phyloP scores from a whole-genome alignment of 2,888 invertebrate genomes.

The Cephus runcator region DNA sequence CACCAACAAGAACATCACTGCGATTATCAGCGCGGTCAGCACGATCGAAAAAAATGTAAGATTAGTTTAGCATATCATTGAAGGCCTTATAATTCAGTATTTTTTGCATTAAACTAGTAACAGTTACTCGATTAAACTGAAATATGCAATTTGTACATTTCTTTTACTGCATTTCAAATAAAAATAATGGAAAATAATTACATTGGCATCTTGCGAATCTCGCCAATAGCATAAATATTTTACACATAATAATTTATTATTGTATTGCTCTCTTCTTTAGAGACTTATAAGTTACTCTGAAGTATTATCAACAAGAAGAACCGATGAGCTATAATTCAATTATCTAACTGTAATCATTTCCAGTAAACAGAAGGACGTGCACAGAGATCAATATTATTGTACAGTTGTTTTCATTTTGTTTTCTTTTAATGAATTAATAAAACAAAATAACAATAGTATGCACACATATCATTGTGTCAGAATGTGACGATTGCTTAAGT shows the following conservation, averaged over 20 bases:
- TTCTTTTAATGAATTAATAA: conserved; percentile 1
- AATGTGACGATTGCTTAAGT: too few species aligned
- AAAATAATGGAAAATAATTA: background rate
- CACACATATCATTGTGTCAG: background rate
- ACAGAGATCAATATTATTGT: too few species aligned
- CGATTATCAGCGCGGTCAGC: conserved; percentile 12
- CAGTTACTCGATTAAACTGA: background rate
- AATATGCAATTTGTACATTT: background rate
- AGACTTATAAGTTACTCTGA: too few species aligned
- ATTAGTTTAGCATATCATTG: background rate
- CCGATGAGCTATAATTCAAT: too few species aligned
- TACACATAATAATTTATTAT: too few species aligned
- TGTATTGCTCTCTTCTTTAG: too few species aligned
- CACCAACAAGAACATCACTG: conserved; percentile 15
- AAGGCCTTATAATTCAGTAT: background rate
- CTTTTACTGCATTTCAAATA: background rate
- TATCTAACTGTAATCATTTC: too few species aligned
- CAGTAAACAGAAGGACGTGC: too few species aligned
- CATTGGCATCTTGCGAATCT: background rate
- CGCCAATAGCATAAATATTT: too few species aligned
- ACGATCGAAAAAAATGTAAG: background rate
- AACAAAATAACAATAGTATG: conserved; percentile 3
- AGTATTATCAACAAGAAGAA: too few species aligned
- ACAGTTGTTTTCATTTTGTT: conserved; percentile 6
- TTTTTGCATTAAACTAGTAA: background rate